Conservation (phyloP, 2,888 invertebrate species). For the Polydrusus cervinus region DNA sequence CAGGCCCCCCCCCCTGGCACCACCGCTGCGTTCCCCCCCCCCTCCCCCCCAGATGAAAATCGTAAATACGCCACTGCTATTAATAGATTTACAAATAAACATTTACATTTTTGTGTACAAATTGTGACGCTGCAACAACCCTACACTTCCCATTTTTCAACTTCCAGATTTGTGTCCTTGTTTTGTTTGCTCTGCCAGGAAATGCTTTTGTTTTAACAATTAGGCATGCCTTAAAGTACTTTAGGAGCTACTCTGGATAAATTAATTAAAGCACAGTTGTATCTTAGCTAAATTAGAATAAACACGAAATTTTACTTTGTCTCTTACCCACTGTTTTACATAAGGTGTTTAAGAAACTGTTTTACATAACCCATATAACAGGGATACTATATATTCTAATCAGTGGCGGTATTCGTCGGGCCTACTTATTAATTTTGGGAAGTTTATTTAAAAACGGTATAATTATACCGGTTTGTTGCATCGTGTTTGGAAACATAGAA, state of each 20-base stretch:
- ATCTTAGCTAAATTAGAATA: constrained; percentile 24
- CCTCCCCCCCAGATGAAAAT: too few relatives aligned
- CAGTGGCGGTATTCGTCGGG: too few relatives aligned
- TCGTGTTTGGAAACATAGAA: too few relatives aligned
- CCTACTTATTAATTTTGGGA: too few relatives aligned
- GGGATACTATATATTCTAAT: too few relatives aligned
- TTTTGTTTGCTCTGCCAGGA: constrained; percentile 32
- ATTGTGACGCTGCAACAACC: constrained; percentile 5
- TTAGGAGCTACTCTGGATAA: constrained; percentile 28
- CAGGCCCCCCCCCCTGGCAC: too few relatives aligned
- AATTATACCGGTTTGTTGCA: too few relatives aligned
- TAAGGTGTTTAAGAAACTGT: constrained; percentile 8
- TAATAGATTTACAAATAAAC: not conserved
- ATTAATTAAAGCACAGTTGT: constrained; percentile 25
- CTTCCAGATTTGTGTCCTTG: constrained; percentile 24
- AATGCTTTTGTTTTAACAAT: constrained; percentile 47
- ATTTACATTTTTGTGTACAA: constrained; percentile 10
- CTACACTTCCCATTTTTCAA: constrained; percentile 23
- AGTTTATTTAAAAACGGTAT: too few relatives aligned
- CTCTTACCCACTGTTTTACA: constrained; percentile 4
- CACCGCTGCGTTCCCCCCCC: too few relatives aligned
- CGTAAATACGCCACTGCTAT: too few relatives aligned
- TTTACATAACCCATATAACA: not conserved
- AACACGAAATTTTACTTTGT: constrained; percentile 18
- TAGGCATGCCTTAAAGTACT: constrained; percentile 37